Evolutionary conservation across 2,797 vertebrate genomes (phyloP).

Genomic region (Rhodeus uyekii): DNA sequence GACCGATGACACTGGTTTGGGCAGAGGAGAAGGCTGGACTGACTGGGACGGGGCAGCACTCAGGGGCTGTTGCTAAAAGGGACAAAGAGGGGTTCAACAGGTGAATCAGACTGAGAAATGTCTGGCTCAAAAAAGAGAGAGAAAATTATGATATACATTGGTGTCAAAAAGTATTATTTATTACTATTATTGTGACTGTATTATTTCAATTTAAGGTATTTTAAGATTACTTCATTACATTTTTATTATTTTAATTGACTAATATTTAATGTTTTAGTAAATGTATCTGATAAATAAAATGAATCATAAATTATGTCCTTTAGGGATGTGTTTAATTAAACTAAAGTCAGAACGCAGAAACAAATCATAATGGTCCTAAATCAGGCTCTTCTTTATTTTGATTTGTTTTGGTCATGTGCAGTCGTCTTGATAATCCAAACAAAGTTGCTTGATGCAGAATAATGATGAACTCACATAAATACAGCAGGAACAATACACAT

Average conservation of each 20-base stretch:
- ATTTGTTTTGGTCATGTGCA: no score
- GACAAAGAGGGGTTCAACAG: conserved; percentile 5
- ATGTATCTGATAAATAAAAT: no score
- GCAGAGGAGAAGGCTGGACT: conserved; percentile 81
- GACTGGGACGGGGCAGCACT: conserved; percentile 80
- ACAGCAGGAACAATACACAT: background rate
- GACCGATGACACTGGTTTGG: conserved; percentile 86
- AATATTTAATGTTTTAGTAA: no score
- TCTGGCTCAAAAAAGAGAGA: background rate
- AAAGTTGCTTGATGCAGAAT: background rate
- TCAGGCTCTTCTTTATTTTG: no score
- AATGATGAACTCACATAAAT: background rate
- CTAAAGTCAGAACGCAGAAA: no score
- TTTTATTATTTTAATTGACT: background rate
- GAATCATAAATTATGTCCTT: no score
- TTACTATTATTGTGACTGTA: no score
- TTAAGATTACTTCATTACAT: background rate
- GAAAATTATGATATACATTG: background rate
- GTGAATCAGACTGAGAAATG: background rate
- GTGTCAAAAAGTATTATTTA: background rate
- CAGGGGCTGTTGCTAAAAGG: conserved; percentile 65
- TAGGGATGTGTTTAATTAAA: no score
- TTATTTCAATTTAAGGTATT: background rate
- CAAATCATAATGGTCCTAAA: no score
- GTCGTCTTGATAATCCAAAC: no score